Percentiles rank a stretch among this genome's conserved stretches.
Conservation (phyloP, 2,113 vertebrate genomes). For the Ovis canadensis region DNA sequence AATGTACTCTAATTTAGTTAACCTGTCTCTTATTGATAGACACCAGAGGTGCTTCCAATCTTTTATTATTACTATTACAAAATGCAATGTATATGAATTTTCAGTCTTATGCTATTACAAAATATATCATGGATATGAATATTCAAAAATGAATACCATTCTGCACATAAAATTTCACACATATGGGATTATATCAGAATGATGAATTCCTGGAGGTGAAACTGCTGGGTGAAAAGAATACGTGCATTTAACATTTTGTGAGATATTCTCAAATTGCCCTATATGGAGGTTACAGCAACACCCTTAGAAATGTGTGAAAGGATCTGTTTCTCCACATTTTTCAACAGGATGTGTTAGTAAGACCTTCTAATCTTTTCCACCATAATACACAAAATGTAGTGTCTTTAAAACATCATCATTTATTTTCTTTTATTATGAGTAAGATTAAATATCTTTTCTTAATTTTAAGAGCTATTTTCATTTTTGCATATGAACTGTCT, state of each 20-base stretch:
- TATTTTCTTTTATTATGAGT: background rate
- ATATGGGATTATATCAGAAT: background rate
- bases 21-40: background rate
- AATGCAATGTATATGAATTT: background rate
- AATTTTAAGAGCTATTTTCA: background rate
- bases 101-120: background rate
- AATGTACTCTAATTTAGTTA: background rate
- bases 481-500: background rate
- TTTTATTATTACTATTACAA: background rate
- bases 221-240: background rate
- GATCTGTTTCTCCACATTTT: background rate
- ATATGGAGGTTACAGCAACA: background rate
- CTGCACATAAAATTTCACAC: background rate
- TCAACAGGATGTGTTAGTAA: background rate
- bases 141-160: conserved; percentile 26
- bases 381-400: background rate
- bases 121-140: conserved; percentile 13
- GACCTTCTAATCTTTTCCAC: background rate
- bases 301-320: background rate
- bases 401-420: background rate
- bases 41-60: background rate
- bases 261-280: background rate
- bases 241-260: background rate
- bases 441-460: background rate
- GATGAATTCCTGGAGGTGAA: background rate